Evolutionary conservation across 2,888 invertebrate genomes (phyloP), one percentile per base, ranked within the genome.

Genomic region (Polydrusus pterygomalis): DNA sequence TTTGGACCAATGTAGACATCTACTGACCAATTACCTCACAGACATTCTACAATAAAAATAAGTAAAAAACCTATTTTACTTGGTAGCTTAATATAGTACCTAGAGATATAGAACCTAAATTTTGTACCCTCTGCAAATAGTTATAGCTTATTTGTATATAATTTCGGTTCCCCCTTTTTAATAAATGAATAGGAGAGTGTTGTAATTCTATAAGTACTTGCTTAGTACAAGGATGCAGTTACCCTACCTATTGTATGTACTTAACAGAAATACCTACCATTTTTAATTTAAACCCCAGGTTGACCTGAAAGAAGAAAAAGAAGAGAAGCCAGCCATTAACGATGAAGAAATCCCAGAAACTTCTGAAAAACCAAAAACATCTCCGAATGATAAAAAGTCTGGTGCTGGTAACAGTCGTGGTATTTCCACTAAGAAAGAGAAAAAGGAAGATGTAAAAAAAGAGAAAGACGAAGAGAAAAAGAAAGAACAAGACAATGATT

Each of bases 331-430:
- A 75, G 91, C 90, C 85, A 86, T 86, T 77, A 87, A 89, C 70
- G 93, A 93, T 77, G 90, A 89, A 68, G 92, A 91, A 83, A 91
- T 91, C 78, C 90, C 91, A 1, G 92, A 92, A 83, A 89, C 90
- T 62, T 90, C 91, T 20, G 93, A 93, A 75, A 92, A 90, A 84
- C 90, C 89, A 74, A 92, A 92, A 83, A 88, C 63, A 64, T 76
- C 72, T 15, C 43, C 72, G 38, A 78, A 63, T 62, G 78, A 77
- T 8, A 77, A 77, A 34, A 74, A 72, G 40, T 62, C 73, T 9
- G 49, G 54, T 17, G 56, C 67, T 5, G 30, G 38, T 34, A 70
- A 56, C 34, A 70, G 58, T 30, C 43, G 77, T 2, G 10, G 56
- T 9, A 34, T 18, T 10, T 34, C 83, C 15, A 81, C 84, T 38